Conservation (phyloP, 2,888 invertebrate species). For the Lasioglossum calceatum region DNA sequence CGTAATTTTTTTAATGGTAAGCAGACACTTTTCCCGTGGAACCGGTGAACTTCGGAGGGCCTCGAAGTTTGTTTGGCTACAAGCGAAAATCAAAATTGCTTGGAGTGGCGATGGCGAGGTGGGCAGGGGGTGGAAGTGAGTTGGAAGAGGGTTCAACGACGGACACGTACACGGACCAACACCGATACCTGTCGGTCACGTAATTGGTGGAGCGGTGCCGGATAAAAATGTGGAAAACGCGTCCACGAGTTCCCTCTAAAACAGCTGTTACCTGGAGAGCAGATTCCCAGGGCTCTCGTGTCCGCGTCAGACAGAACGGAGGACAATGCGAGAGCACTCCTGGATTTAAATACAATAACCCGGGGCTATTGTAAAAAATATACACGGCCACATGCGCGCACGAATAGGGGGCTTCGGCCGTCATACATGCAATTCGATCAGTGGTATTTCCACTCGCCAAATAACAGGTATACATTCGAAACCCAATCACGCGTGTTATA, state of each 20-base stretch:
- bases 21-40: slow-evolving; percentile 3
- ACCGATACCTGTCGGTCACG: slow-evolving; percentile 51
- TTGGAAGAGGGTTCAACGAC: background rate
- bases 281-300: slow-evolving; percentile 73
- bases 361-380: slow-evolving; percentile 70
- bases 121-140: background rate
- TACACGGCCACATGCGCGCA: slow-evolving; percentile 37
- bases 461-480: slow-evolving; percentile 68
- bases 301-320: slow-evolving; percentile 58
- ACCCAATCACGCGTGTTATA: slow-evolving; percentile 67
- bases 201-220: slow-evolving; percentile 61
- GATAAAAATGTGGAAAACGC: slow-evolving; percentile 59
- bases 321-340: slow-evolving; percentile 64
- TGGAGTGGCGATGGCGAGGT: slow-evolving; percentile 12
- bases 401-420: slow-evolving; percentile 22
- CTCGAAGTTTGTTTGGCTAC: slow-evolving; percentile 13
- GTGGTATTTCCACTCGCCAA: slow-evolving; percentile 64
- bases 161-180: slow-evolving; percentile 10
- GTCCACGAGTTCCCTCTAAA: slow-evolving; percentile 58
- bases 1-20: slow-evolving; percentile 15
- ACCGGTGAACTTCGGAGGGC: background rate
- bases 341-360: slow-evolving; percentile 77
- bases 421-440: slow-evolving; percentile 56
- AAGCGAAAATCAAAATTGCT: background rate
- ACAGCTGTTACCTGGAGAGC: slow-evolving; percentile 75